Evolutionary conservation across 2,113 vertebrate genomes (phyloP).

Genomic region (Hippolais icterina): DNA sequence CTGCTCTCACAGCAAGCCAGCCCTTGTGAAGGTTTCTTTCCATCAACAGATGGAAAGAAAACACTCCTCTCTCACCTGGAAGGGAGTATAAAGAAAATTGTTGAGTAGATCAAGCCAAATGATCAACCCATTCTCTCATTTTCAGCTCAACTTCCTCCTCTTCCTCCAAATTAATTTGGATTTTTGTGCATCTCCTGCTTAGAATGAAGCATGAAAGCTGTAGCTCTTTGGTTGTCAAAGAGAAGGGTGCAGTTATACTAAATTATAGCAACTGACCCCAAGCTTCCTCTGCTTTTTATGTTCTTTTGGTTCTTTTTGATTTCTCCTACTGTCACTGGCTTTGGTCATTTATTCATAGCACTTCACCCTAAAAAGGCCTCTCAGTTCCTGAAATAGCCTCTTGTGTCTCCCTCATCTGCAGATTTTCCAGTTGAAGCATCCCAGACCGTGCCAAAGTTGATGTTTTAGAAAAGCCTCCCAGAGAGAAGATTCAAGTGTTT

Average conservation of each 20-base stretch:
- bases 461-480: neutral
- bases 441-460: neutral
- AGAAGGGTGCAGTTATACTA: neutral
- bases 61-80: neutral
- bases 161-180: neutral
- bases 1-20: neutral
- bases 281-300: neutral
- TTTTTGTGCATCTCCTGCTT: neutral
- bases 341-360: neutral
- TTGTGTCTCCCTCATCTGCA: neutral
- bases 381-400: neutral
- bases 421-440: constrained; percentile 5
- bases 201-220: neutral
- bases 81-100: neutral
- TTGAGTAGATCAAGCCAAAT: neutral
- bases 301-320: neutral
- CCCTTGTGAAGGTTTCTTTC: neutral
- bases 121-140: neutral
- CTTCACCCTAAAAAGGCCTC: neutral
- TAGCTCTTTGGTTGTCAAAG: neutral
- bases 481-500: neutral
- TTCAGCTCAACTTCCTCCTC: neutral
- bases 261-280: neutral
- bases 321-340: neutral
- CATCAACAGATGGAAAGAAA: neutral